Evolutionary conservation across 2,888 invertebrate genomes (phyloP).

Genomic region (Tenthredo scrophulariae): DNA sequence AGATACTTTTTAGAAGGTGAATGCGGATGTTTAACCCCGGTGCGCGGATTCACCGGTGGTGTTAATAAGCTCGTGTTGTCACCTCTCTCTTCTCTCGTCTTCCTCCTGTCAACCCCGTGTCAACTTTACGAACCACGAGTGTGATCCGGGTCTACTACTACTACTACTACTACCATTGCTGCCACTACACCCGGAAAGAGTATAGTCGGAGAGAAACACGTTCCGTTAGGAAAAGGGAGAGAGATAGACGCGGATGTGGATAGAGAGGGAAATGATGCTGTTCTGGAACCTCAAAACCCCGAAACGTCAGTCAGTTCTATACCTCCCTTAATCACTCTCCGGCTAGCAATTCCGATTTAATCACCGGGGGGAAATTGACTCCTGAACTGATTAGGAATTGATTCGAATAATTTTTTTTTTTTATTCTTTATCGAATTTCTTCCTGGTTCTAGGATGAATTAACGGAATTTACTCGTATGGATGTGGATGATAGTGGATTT

Average conservation of each 20-base stretch:
- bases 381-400: conserved; percentile 1
- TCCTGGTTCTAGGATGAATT: background rate
- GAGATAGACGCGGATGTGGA: conserved; percentile 47
- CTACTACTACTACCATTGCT: background rate
- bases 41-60: background rate
- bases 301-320: conserved; percentile 41
- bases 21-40: conserved; percentile 32
- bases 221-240: background rate
- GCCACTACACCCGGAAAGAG: background rate
- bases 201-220: background rate
- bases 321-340: conserved; percentile 28
- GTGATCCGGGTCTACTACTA: conserved; percentile 23
- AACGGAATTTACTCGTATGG: background rate
- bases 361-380: conserved; percentile 18
- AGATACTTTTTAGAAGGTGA: conserved; percentile 25
- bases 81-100: conserved; percentile 56
- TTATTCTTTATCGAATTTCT: background rate
- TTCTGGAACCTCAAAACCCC: conserved; percentile 44
- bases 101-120: conserved; percentile 37
- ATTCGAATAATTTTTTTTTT: background rate
- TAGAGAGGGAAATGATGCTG: conserved; percentile 54
- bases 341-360: conserved; percentile 40
- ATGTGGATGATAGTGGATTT: background rate
- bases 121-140: conserved; percentile 41
- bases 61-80: conserved; percentile 58